Conservation (phyloP, 2,113 vertebrate genomes). For the Puffinus mauretanicus region DNA sequence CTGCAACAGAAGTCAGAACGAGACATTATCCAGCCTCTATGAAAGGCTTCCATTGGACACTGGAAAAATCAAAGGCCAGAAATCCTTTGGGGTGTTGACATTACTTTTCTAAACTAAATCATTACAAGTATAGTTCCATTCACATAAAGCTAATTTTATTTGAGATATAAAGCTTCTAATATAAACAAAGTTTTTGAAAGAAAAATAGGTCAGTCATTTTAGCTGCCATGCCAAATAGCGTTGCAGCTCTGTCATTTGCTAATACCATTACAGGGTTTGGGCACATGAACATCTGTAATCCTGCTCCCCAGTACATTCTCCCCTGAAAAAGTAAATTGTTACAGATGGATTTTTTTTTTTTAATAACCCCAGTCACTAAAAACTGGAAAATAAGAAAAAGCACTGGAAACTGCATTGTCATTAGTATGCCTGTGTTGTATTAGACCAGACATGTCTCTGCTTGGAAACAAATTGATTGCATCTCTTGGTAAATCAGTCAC, state of each 20-base stretch:
- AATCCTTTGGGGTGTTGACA: slow-evolving; percentile 15
- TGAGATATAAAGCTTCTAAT: slow-evolving; percentile 27
- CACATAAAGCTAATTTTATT: slow-evolving; percentile 41
- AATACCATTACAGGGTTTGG: background rate
- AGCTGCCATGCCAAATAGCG: background rate
- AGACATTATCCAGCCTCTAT: slow-evolving; percentile 14
- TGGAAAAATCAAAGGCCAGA: slow-evolving; percentile 28
- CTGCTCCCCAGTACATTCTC: background rate
- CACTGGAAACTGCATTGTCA: background rate
- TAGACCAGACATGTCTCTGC: slow-evolving; percentile 14
- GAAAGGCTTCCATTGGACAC: slow-evolving; percentile 10
- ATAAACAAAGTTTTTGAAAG: background rate
- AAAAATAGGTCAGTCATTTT: background rate
- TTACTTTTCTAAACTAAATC: slow-evolving; percentile 36
- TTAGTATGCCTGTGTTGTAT: background rate
- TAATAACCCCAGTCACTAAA: background rate
- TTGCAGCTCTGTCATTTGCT: background rate
- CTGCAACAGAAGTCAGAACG: background rate
- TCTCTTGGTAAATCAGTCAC: slow-evolving; percentile 32
- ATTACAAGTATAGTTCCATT: background rate
- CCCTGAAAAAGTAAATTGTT: background rate
- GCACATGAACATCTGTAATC: background rate
- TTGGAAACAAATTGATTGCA: slow-evolving; percentile 27
- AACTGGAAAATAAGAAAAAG: background rate
- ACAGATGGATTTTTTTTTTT: background rate